phyloP scores from a whole-genome alignment of 2,113 vertebrate species.

The Alectura lathami region DNA sequence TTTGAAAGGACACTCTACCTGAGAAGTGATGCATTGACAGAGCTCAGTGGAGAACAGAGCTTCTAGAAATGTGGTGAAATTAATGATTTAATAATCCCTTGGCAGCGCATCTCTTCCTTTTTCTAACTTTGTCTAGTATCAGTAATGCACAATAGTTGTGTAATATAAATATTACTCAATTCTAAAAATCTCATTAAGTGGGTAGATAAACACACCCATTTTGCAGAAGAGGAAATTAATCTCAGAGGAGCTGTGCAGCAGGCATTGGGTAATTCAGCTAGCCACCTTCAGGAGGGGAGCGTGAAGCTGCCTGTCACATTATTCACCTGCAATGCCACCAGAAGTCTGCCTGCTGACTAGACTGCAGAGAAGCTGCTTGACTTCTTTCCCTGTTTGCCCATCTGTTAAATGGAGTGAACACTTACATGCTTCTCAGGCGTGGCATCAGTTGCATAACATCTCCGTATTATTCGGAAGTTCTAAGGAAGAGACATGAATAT shows the following conservation, averaged over 20 bases:
- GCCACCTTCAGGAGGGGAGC: background rate
- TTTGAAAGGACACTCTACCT: background rate
- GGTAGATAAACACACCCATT: conserved; percentile 30
- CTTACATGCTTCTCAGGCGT: background rate
- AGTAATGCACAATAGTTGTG: background rate
- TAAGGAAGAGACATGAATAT: conserved; percentile 28
- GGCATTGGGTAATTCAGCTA: background rate
- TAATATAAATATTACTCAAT: background rate
- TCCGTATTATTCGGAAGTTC: conserved; percentile 6
- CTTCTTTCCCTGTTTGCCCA: conserved; percentile 12
- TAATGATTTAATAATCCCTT: background rate
- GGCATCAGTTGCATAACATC: background rate
- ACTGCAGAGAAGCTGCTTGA: conserved; percentile 19
- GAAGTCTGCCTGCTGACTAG: background rate
- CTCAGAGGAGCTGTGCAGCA: background rate
- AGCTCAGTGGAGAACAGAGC: background rate
- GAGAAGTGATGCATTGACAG: background rate
- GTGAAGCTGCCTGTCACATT: background rate
- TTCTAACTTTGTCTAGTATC: background rate
- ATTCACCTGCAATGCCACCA: background rate
- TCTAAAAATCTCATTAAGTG: conserved; percentile 36
- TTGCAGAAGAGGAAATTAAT: conserved; percentile 4
- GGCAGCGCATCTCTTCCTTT: background rate
- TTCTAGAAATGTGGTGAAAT: background rate
- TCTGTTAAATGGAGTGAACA: background rate